A percentile compares a stretch with the other conserved stretches of the same genome.
These are phyloP conservation scores for Neosilurus hyrtlii DNA, from an alignment of 2,797 vertebrate species.

Conservation along the genomic window DNA sequence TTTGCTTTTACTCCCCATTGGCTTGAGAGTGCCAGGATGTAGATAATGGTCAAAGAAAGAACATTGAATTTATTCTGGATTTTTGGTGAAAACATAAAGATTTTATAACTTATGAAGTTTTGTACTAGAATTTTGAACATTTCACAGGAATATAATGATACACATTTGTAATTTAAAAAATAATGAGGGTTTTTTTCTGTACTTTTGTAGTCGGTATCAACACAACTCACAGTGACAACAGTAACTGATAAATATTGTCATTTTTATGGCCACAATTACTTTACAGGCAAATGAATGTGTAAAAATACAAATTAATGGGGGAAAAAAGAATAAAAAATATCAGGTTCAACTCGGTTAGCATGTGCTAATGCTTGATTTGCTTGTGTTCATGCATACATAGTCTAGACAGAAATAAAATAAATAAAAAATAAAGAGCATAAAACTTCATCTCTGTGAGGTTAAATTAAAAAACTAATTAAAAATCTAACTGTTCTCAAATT, in stretches of 20 bases:
- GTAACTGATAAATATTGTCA: not conserved
- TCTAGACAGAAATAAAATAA: not conserved
- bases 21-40: slow-evolving; percentile 51
- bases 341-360: not conserved
- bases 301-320: not conserved
- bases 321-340: not conserved
- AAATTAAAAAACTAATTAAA: no score
- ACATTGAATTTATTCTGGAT: slow-evolving; percentile 38
- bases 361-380: slow-evolving; percentile 13
- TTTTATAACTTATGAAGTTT: slow-evolving; percentile 55
- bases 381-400: not conserved
- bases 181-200: not conserved
- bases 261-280: not conserved
- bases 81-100: slow-evolving; percentile 26
- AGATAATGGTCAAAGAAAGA: slow-evolving; percentile 45
- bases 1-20: slow-evolving; percentile 62
- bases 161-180: slow-evolving; percentile 8
- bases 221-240: not conserved
- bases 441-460: no score
- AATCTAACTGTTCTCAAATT: no score
- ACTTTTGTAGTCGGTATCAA: not conserved
- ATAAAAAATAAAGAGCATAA: not conserved
- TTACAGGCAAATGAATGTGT: not conserved
- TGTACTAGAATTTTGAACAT: slow-evolving; percentile 41
- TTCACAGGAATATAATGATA: slow-evolving; percentile 33